Evolutionary conservation across 2,113 vertebrate genomes (phyloP).

Genomic region (Motacilla tschutschensis): DNA sequence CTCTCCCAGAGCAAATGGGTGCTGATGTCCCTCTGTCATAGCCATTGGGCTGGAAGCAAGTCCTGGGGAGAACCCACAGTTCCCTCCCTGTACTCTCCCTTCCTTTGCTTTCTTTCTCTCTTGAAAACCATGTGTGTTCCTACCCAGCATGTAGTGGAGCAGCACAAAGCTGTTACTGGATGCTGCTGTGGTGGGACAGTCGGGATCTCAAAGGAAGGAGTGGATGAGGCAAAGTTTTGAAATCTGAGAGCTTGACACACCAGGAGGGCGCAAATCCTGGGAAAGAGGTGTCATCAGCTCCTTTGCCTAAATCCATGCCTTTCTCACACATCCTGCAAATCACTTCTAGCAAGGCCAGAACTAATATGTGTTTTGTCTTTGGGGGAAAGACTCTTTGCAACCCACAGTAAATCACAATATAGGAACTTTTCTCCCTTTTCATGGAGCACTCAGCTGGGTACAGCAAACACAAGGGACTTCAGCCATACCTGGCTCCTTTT

Average conservation of each 20-base stretch:
- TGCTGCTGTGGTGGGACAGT: neutral
- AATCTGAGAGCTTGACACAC: neutral
- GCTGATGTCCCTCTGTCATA: neutral
- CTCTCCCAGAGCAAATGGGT: neutral
- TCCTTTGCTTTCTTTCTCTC: neutral
- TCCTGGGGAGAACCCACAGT: too few species aligned
- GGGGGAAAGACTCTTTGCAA: neutral
- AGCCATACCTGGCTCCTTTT: neutral
- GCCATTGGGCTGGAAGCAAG: rapidly evolving
- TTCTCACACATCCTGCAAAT: neutral
- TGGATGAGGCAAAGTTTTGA: neutral
- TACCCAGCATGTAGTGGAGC: neutral
- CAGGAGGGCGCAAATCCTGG: neutral
- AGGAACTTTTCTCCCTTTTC: neutral
- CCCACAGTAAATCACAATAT: neutral
- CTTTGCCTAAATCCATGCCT: neutral
- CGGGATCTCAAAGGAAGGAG: rapidly evolving
- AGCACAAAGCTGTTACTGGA: neutral
- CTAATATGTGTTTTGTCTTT: neutral
- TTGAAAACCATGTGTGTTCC: neutral
- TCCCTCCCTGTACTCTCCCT: neutral
- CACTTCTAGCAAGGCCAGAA: neutral
- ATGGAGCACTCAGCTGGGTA: neutral
- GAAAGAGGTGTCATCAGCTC: neutral
- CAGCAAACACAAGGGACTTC: neutral